phyloP scores from a whole-genome alignment of 2,113 vertebrate genomes.

The Pyrgilauda ruficollis region DNA sequence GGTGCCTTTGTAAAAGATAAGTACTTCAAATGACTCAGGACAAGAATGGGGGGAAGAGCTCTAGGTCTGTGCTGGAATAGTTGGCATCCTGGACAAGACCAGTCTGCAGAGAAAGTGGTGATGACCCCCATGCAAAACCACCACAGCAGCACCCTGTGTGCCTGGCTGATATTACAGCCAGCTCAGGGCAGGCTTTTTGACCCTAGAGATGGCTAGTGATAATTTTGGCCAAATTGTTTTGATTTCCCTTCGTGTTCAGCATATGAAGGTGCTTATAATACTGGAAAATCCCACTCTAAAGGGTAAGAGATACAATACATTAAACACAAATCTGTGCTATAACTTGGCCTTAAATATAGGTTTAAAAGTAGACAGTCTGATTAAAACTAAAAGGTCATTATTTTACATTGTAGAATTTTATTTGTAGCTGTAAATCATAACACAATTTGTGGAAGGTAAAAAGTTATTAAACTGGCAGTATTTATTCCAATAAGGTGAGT shows the following conservation, averaged over 20 bases:
- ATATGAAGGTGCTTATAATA: background rate
- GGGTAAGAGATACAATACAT: slow-evolving; percentile 22
- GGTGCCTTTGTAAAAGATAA: background rate
- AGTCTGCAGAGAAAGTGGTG: background rate
- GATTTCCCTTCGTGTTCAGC: background rate
- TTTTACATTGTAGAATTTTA: slow-evolving; percentile 56
- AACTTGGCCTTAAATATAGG: slow-evolving; percentile 51
- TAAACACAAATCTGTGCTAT: slow-evolving; percentile 35
- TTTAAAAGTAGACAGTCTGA: slow-evolving; percentile 52
- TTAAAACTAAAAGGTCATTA: slow-evolving; percentile 64
- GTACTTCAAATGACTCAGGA: background rate
- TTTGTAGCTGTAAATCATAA: slow-evolving; percentile 64
- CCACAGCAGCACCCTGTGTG: fast-evolving
- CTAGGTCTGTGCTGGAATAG: background rate
- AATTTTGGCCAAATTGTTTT: background rate
- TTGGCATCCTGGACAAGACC: background rate
- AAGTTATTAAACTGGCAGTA: slow-evolving; percentile 64
- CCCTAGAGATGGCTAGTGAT: background rate
- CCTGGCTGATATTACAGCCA: background rate
- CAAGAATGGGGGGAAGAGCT: background rate
- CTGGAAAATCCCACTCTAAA: slow-evolving; percentile 29
- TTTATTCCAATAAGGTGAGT: slow-evolving; percentile 72
- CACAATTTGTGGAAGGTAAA: slow-evolving; percentile 60
- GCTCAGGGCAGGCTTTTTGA: background rate
- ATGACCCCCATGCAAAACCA: too few species aligned